phyloP scores from a whole-genome alignment of 2,888 invertebrate species.

The Coenonympha arcania region DNA sequence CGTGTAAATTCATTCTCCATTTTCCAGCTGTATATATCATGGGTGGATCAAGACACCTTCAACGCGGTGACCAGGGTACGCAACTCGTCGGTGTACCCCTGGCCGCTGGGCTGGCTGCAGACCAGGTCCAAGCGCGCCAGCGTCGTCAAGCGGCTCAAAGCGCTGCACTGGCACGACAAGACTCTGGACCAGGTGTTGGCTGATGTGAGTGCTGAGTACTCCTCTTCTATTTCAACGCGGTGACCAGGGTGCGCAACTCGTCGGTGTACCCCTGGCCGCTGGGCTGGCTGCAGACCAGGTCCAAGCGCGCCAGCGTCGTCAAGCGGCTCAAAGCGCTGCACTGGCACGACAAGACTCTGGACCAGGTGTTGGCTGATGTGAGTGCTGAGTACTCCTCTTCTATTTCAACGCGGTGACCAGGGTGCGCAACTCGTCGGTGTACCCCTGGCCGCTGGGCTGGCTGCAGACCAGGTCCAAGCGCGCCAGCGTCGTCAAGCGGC shows the following conservation, averaged over 20 bases:
- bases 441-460: conserved; percentile 93
- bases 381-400: no score
- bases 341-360: conserved; percentile 85
- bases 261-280: conserved; percentile 96
- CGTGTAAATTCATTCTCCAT: no score
- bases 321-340: conserved; percentile 83
- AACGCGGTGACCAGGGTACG: conserved; percentile 86
- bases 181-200: conserved; percentile 82
- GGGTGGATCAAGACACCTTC: conserved; percentile 86
- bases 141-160: conserved; percentile 81
- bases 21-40: conserved; percentile 85
- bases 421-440: conserved; percentile 88
- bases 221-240: conserved; percentile 83
- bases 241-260: conserved; percentile 89
- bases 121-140: conserved; percentile 83
- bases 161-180: conserved; percentile 88
- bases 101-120: conserved; percentile 89
- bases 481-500: conserved; percentile 77
- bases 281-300: conserved; percentile 84
- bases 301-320: conserved; percentile 80
- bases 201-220: conserved; percentile 78
- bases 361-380: conserved; percentile 83
- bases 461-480: conserved; percentile 86
- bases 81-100: conserved; percentile 92
- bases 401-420: conserved; percentile 87